Evolutionary conservation across 2,797 vertebrate species (phyloP).

Genomic region (Artibeus jamaicensis): DNA sequence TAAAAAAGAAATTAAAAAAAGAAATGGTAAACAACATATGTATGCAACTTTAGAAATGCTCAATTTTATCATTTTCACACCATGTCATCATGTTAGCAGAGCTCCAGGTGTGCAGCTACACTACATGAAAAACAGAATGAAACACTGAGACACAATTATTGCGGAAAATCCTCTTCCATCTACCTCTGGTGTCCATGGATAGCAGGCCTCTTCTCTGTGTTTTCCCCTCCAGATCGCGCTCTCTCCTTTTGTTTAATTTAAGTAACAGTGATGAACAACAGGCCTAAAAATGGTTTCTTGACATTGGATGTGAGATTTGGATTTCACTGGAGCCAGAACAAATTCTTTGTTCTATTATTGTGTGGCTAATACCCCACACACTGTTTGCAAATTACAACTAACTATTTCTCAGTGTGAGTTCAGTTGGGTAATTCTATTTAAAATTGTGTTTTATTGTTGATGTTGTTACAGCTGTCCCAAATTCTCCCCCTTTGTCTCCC

Average conservation of each 20-base stretch:
- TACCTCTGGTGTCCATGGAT: neutral
- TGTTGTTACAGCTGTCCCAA: too few species aligned
- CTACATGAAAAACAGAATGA: neutral
- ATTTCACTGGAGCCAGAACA: slow-evolving; percentile 15
- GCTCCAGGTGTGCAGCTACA: neutral
- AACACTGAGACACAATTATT: neutral
- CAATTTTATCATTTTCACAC: neutral
- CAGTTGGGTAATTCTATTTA: neutral
- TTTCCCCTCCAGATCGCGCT: neutral
- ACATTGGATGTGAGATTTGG: neutral
- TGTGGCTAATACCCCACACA: slow-evolving; percentile 25
- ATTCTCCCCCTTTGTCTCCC: too few species aligned
- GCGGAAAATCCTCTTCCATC: neutral
- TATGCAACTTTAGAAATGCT: neutral
- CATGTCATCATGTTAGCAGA: neutral
- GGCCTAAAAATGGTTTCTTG: neutral
- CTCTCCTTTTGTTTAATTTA: neutral
- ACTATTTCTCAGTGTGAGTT: slow-evolving; percentile 29
- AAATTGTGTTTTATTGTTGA: too few species aligned
- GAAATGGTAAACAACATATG: neutral
- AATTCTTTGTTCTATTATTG: slow-evolving; percentile 3
- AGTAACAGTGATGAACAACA: neutral
- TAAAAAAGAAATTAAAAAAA: too few species aligned
- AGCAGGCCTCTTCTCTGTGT: neutral
- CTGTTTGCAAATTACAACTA: slow-evolving; percentile 9